Base-by-base conservation (phyloP, 2,797 vertebrate genomes). In the Pseudopleuronectes americanus region DNA sequence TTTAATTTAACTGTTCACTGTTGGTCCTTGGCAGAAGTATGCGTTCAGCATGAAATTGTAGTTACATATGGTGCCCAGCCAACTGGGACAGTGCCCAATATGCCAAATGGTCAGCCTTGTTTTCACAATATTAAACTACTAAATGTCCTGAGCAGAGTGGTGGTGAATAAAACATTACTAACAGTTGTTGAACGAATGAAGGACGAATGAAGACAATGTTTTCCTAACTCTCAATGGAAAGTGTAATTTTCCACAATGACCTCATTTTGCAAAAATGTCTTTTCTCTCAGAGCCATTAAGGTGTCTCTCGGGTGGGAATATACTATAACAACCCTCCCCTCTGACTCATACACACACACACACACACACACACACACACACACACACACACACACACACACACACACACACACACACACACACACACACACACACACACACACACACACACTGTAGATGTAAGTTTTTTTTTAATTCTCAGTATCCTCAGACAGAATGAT, bases 391-490 rank as follows among this genome's bases (percentile, higher is more conserved):
- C 45, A 19, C 45, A 43, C 16, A 17, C 41, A 43, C 41, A 17
- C 41, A 43, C 41, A 17, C 41, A 17, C 41, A 43, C 16, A 41
- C 38, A 41, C 13, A 16, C 38, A 41, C 38, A 41, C 12, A 12
- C 54, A 12, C 33, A 21, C 36, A 54, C 41, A 47, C 45, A 31
- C 64, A 41, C 48, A 70, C 58, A 58, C 54, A 49, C n/a, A 23
- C 21, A 33, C 31, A 33, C 31, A 38, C 36, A 38, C 12, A 12
- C 36, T 16, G 36, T 71, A 80, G 57, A 74, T 62, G 26, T 58
- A 55, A 73, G 23, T 24, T 41, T 83, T 74, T 49, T 83, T 78
- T 76, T 57, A 78, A 69, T 74, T 57, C 68, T 76, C 64, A 57
- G 51, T 57, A 38, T 49, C 14, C 41, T 31, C 53, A 52, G 49